phyloP scores from a whole-genome alignment of 37 sponge, comb jelly and placozoan species.

The Agelas oroides region DNA sequence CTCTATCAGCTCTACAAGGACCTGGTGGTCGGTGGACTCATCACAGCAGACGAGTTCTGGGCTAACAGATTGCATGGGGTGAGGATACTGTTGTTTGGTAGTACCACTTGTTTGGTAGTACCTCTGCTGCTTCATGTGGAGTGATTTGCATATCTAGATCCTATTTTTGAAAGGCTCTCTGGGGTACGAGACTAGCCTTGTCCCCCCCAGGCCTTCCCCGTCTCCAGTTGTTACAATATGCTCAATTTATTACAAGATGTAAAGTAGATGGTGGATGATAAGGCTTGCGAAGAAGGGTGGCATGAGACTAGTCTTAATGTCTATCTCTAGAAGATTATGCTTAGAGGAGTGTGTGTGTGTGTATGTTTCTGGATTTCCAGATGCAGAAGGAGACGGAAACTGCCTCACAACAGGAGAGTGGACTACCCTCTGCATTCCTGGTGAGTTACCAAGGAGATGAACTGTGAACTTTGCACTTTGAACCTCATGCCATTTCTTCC shows the following conservation, averaged over 20 bases:
- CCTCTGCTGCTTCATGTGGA: background rate
- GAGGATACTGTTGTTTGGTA: background rate
- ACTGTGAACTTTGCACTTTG: too few relatives aligned
- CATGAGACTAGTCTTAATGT: too few relatives aligned
- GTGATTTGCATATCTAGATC: too few relatives aligned
- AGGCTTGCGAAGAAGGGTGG: too few relatives aligned
- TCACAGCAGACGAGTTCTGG: slow-evolving; percentile 93
- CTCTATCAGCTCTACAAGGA: slow-evolving; percentile 89
- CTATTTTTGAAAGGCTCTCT: too few relatives aligned
- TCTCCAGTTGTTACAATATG: too few relatives aligned
- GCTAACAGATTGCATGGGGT: slow-evolving; percentile 40
- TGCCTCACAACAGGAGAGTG: slow-evolving; percentile 50
- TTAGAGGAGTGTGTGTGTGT: background rate
- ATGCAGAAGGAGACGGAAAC: background rate
- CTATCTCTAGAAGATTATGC: too few relatives aligned
- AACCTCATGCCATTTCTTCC: background rate
- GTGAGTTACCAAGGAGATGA: too few relatives aligned
- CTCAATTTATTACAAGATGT: too few relatives aligned
- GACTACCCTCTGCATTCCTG: slow-evolving; percentile 85
- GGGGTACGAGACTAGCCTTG: too few relatives aligned
- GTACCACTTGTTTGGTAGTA: background rate
- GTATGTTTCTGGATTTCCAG: background rate
- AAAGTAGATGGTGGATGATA: too few relatives aligned
- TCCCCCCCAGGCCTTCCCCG: too few relatives aligned
- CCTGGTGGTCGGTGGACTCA: slow-evolving; percentile 74